Base-by-base conservation (phyloP, 2,888 invertebrate genomes). In the Rhagium mordax region DNA sequence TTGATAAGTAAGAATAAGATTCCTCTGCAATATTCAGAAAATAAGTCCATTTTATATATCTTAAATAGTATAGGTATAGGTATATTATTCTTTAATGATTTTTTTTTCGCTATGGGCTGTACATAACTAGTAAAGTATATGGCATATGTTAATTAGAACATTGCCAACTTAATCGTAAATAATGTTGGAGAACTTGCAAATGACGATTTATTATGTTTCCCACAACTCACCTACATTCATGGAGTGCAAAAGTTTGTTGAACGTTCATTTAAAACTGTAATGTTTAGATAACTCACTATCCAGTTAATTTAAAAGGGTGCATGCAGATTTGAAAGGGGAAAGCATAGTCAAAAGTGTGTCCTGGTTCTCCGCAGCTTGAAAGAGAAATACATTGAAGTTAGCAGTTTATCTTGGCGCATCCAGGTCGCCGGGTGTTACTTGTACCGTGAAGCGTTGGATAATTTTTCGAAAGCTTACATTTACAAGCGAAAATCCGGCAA, bases 401-500 rank as follows among this genome's bases (percentile, higher is more conserved):
- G 66, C 73, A 71, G 77, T 79, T 77, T 81, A 79, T 81, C 78
- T 80, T 68, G 53, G 70, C 62, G 74, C 72, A 75, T 78, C 74
- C 80, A 78, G 77, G 64, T 81, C 82, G 79, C 76, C 79, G 79
- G 76, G 71, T 81, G 81, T 79, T 79, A 76, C 77, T 78, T 76
- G 78, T 81, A 80, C 78, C 81, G 82, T 82, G 77, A 82, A 82
- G 81, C 71, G 70, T 72, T 72, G 81, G 81, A 82, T 82, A 81
- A 82, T 82, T 82, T 82, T 81, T 82, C 81, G 79, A 82, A 81
- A 81, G 82, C 81, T 81, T 79, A 80, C 82, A 82, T 82, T 81
- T 81, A 81, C 81, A 79, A 79, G 80, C 80, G 81, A 72, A 82
- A 81, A 82, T 82, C 82, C 81, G 79, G 80, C 80, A 80, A 82